Conservation (phyloP, 2,113 vertebrate genomes). For the Erythrolamprus reginae region DNA sequence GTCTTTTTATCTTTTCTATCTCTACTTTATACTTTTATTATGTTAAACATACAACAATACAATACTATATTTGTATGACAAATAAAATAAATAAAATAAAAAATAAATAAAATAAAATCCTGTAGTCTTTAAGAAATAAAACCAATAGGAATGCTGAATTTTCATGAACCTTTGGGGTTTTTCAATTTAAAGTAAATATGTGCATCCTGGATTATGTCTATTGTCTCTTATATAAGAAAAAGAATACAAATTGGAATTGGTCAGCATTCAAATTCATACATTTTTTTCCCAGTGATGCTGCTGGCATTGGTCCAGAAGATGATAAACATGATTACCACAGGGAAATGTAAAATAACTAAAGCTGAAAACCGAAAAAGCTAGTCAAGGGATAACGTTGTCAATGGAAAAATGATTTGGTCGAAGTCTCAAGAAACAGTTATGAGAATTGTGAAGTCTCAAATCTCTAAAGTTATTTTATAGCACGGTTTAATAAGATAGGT, state of each 20-base stretch:
- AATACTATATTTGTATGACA: too few species aligned
- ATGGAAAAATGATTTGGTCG: constrained; percentile 25
- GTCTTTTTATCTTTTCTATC: too few species aligned
- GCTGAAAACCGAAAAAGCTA: constrained; percentile 24
- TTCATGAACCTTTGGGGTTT: not conserved
- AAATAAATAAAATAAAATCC: too few species aligned
- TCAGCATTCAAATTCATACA: not conserved
- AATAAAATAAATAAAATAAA: too few species aligned
- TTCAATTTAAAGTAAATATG: not conserved
- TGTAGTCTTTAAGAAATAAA: not conserved
- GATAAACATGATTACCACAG: constrained; percentile 14
- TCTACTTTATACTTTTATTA: too few species aligned
- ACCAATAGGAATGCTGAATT: not conserved
- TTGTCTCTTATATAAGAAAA: not conserved
- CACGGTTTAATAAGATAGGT: not conserved
- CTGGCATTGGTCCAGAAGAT: constrained; percentile 10
- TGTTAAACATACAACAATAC: too few species aligned
- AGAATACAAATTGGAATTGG: not conserved
- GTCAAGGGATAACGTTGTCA: constrained; percentile 41
- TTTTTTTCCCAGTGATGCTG: not conserved
- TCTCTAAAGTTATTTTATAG: not conserved
- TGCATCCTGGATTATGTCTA: not conserved
- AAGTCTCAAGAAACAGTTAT: constrained; percentile 31
- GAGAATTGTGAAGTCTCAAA: constrained; percentile 4
- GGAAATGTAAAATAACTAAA: constrained; percentile 42